Evolutionary conservation across 2,888 invertebrate genomes (phyloP), one percentile per base, ranked within the genome.

Genomic region (Chirona hameri): DNA sequence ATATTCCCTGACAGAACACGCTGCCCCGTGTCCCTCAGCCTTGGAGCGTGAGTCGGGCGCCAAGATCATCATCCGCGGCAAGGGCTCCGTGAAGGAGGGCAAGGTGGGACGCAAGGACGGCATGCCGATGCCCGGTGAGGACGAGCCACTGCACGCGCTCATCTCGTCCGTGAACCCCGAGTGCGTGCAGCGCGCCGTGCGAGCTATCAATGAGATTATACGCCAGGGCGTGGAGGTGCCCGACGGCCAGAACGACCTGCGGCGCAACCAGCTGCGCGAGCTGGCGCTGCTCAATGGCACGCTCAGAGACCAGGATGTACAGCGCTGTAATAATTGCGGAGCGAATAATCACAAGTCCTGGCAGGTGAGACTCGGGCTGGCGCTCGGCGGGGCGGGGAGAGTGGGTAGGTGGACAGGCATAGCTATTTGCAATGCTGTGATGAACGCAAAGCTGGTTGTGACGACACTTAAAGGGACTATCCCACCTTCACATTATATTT

Each of bases 21-120:
- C 15, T 52, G 15, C 52, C 52, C 52, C 52, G 15, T 12, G 52
- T 52, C 52, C 52, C 15, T 18, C 52, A 52, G 52, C 96, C 9
- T 95, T 96, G 95, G 96, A 96, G 89, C 95, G 96, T 87, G 95
- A 97, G 89, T 97, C 97, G 2, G 97, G 97, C 57, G 96, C 96
- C 0, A 98, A 98, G 90, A 99, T 99, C 84, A 99, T 99, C 86
- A 99, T 99, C 87, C 93, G 99, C 85, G 99, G 99, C 83, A 99
- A 99, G 90, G 99, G 99, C 12, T 99, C 98, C 9, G 98, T 99
- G 79, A 99, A 99, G 89, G 99, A 99, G 89, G 99, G 98, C 83
- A 99, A 99, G 91, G 96, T 95, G 85, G 97, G 97, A 0, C 91
- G 98, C 85, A 98, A 97, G 90, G 98, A 98, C 90, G 98, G 98